Conservation (phyloP, 2,113 vertebrate species). For the Protobothrops mucrosquamatus region DNA sequence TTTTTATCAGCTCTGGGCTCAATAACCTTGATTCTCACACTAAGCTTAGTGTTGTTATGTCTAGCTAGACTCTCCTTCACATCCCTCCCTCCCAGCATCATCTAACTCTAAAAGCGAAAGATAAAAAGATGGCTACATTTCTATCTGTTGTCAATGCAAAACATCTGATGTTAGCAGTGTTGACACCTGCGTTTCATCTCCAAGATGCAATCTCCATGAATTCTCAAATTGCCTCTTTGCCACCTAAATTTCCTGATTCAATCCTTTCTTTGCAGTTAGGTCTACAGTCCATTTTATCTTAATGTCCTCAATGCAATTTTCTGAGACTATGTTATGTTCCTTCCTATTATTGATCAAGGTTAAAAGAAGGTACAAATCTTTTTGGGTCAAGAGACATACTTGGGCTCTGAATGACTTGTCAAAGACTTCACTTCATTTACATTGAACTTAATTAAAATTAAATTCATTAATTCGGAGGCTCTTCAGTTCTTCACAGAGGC, state of each 20-base stretch:
- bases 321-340: no score
- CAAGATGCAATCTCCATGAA: not conserved
- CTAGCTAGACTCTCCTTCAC: no score
- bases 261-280: not conserved
- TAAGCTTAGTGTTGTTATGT: no score
- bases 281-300: not conserved
- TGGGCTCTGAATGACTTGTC: not conserved
- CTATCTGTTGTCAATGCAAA: no score
- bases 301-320: not conserved
- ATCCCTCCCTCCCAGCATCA: no score
- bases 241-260: not conserved
- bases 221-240: not conserved
- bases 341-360: not conserved
- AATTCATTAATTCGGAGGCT: not conserved
- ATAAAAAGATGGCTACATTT: no score
- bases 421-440: not conserved
- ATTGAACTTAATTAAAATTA: not conserved
- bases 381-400: not conserved
- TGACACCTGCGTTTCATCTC: not conserved
- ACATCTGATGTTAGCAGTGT: no score
- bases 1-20: no score
- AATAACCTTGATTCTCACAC: no score
- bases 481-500: not conserved
- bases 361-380: not conserved
- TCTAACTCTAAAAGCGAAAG: no score